Percentiles rank a stretch among this genome's conserved stretches.
phyloP scores from a whole-genome alignment of 2,113 vertebrate species.

The Cephalopholis sonnerati region DNA sequence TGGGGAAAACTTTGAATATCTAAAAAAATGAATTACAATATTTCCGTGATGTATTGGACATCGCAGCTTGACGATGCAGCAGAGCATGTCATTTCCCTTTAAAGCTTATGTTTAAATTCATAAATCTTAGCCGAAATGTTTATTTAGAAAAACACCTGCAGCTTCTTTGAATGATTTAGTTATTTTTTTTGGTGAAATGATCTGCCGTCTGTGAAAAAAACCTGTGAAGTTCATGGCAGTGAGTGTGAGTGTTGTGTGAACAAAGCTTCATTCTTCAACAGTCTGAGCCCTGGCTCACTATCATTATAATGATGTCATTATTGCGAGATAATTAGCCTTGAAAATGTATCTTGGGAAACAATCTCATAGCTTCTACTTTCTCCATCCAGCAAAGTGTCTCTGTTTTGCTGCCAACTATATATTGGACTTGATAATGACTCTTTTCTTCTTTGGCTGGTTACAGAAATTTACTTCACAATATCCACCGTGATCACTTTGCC shows the following conservation, averaged over 20 bases:
- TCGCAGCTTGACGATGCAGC: not conserved
- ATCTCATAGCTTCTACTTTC: slow-evolving; percentile 57
- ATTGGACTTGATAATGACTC: slow-evolving; percentile 63
- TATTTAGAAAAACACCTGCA: slow-evolving; percentile 64
- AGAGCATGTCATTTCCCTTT: not conserved
- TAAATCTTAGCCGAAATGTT: not conserved
- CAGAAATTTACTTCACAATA: slow-evolving; percentile 59
- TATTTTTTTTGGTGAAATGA: slow-evolving; percentile 1
- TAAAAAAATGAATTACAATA: not conserved
- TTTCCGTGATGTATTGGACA: not conserved
- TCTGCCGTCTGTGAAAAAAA: not conserved
- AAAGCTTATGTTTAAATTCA: not conserved
- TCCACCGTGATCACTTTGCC: slow-evolving; percentile 41
- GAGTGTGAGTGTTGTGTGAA: slow-evolving; percentile 12
- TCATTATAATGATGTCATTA: slow-evolving; percentile 72
- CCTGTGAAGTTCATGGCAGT: not conserved
- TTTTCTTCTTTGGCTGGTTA: slow-evolving; percentile 60
- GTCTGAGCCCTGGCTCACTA: slow-evolving; percentile 49
- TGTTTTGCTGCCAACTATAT: slow-evolving; percentile 64
- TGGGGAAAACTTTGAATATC: not conserved
- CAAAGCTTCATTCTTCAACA: slow-evolving; percentile 39
- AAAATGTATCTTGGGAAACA: slow-evolving; percentile 72
- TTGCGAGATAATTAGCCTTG: slow-evolving; percentile 73
- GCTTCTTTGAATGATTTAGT: not conserved
- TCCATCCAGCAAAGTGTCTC: slow-evolving; percentile 57